These are phyloP conservation scores for Stegana nigrithorax DNA, from an alignment of 2,888 invertebrate genomes.

Conservation along the genomic window DNA sequence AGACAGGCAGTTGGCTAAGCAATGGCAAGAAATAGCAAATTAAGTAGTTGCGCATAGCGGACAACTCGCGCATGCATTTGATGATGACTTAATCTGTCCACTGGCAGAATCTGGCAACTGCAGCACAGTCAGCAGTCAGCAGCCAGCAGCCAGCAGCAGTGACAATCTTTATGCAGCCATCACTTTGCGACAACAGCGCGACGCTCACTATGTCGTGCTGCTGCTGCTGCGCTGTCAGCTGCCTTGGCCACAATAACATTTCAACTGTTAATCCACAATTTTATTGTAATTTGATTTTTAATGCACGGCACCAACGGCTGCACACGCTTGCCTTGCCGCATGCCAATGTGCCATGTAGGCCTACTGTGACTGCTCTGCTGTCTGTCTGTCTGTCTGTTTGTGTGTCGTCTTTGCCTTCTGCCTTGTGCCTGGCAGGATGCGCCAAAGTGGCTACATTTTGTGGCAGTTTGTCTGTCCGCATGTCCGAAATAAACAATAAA, in stretches of 20 bases:
- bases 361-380: no score
- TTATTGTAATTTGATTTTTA: conserved; percentile 63
- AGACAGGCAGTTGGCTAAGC: no score
- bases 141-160: neutral
- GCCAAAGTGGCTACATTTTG: conserved; percentile 29
- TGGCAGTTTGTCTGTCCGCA: neutral
- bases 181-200: conserved; percentile 36
- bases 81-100: conserved; percentile 58
- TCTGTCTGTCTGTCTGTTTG: conserved; percentile 47
- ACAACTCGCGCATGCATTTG: conserved; percentile 62
- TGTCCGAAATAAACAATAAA: neutral
- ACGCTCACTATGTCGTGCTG: conserved; percentile 34
- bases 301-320: conserved; percentile 55
- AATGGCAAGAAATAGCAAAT: no score
- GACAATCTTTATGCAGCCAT: neutral
- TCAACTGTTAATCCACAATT: conserved; percentile 62
- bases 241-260: neutral
- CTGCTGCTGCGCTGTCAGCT: conserved; percentile 49
- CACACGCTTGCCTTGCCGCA: no score
- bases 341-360: no score
- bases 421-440: conserved; percentile 54
- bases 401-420: no score
- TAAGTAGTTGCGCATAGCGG: no score
- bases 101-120: neutral
- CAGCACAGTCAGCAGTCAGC: neutral